Evolutionary conservation across 2,797 vertebrate species (phyloP), one percentile per base, ranked within the genome.

Genomic region (Jordanella pulchra): DNA sequence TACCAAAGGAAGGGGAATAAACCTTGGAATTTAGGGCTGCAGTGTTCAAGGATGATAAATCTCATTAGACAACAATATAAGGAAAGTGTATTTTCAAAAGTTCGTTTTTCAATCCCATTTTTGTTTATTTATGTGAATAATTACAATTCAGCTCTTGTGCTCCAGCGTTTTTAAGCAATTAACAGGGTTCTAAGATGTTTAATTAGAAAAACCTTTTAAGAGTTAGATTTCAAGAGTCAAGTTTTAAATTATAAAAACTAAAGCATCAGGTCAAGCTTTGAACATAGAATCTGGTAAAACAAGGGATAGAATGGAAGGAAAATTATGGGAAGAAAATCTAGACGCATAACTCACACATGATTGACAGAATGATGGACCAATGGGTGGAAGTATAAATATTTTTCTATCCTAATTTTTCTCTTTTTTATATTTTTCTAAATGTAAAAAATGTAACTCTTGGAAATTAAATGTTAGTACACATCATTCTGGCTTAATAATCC

Each of bases 31-130:
- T 90, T 81, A 86, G 84, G 83, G 91, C 89, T 89, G 90, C 91
- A 87, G 91, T 87, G 85, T 85, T 83, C 77, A 77, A 65, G 25
- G 87, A 83, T 83, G 88, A 94, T 91, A 88, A 56, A 93, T 93
- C 51, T 84, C 70, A 86, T 89, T 84, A 82, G 86, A 87, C 89
- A 89, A 84, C 86, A 78, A 80, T 88, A 84, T 81, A 88, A 84
- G 79, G 89, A 88, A 92, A 90, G 85, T 78, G 75, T 76, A 78
- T 84, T 68, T 63, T 71, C 79, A 77, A 77, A 75, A n/a, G 35
- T 74, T 71, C 76, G 72, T 88, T 92, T 90, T 83, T 90, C 92
- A 86, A 58, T 77, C 73, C 75, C 75, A 91, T 88, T 87, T 2
- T 51, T 61, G 58, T 39, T 7, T 21, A 23, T 50, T 50, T 50